Conservation (phyloP, 2,888 invertebrate species). For the Atethmia centrago region DNA sequence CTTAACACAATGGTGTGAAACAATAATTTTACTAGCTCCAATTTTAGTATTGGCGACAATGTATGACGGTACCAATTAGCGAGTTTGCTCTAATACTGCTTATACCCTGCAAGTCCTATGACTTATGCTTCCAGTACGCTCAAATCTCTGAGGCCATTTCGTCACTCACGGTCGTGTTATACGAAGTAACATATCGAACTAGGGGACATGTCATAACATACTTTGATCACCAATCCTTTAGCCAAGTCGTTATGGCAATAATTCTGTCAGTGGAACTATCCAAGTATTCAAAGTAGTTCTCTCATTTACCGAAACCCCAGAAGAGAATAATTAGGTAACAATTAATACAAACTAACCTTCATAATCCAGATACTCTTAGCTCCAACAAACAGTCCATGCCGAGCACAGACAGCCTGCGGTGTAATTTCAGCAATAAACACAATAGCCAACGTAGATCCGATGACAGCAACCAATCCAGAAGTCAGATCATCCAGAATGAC, state of each 20-base stretch:
- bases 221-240: neutral
- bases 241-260: neutral
- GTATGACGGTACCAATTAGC: neutral
- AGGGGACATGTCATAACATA: neutral
- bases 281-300: neutral
- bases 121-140: neutral
- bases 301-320: neutral
- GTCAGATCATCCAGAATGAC: conserved; percentile 98
- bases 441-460: conserved; percentile 97
- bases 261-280: neutral
- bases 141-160: neutral
- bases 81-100: neutral
- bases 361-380: conserved; percentile 98
- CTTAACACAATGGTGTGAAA: neutral
- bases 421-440: conserved; percentile 99
- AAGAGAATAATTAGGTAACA: neutral
- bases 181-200: neutral
- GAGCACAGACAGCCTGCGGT: conserved; percentile 98
- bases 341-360: conserved; percentile 86
- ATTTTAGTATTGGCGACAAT: neutral
- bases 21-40: neutral
- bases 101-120: neutral
- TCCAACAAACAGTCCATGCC: conserved; percentile 98
- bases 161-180: neutral
- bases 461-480: conserved; percentile 96